Percentiles rank a stretch among this genome's conserved stretches.
Evolutionary conservation across 2,888 invertebrate genomes (phyloP).

Genomic region (Brenthis ino): DNA sequence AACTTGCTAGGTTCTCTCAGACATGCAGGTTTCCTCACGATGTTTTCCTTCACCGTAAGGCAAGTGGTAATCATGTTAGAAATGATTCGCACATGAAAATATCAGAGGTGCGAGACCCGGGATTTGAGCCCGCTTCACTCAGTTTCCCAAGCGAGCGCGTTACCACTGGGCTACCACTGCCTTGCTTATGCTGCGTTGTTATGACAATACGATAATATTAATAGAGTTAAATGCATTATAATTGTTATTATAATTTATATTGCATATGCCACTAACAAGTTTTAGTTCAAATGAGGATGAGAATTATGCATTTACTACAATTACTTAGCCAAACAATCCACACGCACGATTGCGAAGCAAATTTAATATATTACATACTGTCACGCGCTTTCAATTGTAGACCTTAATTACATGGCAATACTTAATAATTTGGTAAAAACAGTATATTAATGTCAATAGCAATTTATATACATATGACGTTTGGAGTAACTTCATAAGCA

Average conservation of each 20-base stretch:
- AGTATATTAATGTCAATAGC: constrained; percentile 11
- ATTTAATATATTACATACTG: constrained; percentile 17
- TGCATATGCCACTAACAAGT: constrained; percentile 45
- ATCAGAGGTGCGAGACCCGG: too few species aligned
- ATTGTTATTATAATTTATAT: constrained; percentile 11
- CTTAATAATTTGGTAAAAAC: not conserved
- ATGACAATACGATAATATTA: not conserved
- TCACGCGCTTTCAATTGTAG: constrained; percentile 1
- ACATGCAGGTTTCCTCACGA: too few species aligned
- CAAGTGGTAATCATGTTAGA: too few species aligned
- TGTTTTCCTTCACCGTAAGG: too few species aligned
- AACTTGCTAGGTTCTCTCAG: too few species aligned
- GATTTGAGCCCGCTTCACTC: too few species aligned
- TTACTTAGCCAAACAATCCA: constrained; percentile 47
- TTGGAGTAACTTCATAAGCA: constrained; percentile 11
- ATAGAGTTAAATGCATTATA: not conserved
- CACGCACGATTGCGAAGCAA: constrained; percentile 30
- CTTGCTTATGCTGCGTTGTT: too few species aligned
- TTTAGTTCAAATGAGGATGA: constrained; percentile 14
- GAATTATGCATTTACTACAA: constrained; percentile 58
- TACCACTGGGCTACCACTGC: too few species aligned
- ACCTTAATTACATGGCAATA: constrained; percentile 10
- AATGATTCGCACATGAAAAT: too few species aligned
- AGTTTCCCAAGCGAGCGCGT: too few species aligned
- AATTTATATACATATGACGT: constrained; percentile 12